Conservation (phyloP, 2,113 vertebrate genomes). For the Phodopus roborovskii region DNA sequence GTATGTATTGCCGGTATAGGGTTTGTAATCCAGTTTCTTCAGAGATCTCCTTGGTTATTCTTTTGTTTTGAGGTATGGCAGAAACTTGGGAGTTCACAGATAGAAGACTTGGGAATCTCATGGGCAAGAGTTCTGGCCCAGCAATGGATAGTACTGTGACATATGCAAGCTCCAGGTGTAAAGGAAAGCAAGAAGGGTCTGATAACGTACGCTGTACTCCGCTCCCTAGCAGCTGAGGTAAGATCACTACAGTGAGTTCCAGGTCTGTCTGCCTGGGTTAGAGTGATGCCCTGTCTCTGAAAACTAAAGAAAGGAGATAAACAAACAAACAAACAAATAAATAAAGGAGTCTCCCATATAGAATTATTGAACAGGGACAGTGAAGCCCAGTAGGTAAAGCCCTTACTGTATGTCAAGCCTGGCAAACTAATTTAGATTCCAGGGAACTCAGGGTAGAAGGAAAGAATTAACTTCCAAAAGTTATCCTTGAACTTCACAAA, state of each 20-base stretch:
- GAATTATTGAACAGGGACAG: too few relatives aligned
- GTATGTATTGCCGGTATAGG: neutral
- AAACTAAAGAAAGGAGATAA: neutral
- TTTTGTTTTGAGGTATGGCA: neutral
- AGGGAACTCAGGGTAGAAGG: neutral
- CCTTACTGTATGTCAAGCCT: neutral
- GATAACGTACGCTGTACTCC: neutral
- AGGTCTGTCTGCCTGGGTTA: neutral
- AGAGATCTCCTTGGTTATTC: neutral
- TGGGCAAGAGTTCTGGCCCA: neutral
- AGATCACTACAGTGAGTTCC: neutral
- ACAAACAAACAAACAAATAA: neutral
- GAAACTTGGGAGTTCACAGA: slow-evolving; percentile 1
- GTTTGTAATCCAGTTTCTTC: neutral
- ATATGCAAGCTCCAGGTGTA: neutral
- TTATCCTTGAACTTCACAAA: neutral
- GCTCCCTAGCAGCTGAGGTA: neutral
- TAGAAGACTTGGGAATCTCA: neutral
- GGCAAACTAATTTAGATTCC: neutral
- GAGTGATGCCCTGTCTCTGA: neutral
- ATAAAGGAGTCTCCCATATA: neutral
- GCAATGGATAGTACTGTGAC: neutral
- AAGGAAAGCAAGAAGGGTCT: neutral
- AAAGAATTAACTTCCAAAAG: neutral
- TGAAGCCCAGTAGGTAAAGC: neutral